Base-by-base conservation (phyloP, 2,113 vertebrate species). In the Hydrochoerus hydrochaeris region DNA sequence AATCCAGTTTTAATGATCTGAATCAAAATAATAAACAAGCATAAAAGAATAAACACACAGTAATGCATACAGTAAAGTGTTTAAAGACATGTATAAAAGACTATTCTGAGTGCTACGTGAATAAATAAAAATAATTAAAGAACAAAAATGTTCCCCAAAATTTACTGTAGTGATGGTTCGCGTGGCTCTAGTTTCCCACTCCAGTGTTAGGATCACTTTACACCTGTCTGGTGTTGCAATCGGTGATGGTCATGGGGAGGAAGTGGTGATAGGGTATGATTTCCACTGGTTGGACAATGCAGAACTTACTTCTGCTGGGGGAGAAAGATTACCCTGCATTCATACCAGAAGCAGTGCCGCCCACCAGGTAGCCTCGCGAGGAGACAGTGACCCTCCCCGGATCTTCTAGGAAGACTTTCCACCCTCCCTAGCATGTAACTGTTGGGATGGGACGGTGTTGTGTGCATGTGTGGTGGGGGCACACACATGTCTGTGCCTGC, bases 341-440 rank as follows among this genome's bases (percentile, higher is more conserved):
- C 24, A 46, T 30, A 49, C 7, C 28, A 41, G 75, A 86, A 22
- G 78, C 5, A 20, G 19, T 80, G 5, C 12, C 30, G 28, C 38
- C 57, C 26, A 83, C 62, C 32, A 38, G 30, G 82, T 0, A 57
- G 54, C 32, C 88, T 87, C 60, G 67, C 49, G 90, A 85, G 83
- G 73, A 19, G 41, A 67, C 75, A 89, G n/a, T 67, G 94, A 65
- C 26, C 16, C 93, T 95, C 35, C 8, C 58, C 54, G 90, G 26
- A 52, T 88, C 69, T 63, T 95, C 90, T 60, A 52, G 32, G 58
- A 90, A 58, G 49, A 82, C 69, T 91, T 44, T 90, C 71, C 30
- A 49, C 28, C 75, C 78, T 94, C 84, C 35, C 69, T 94, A 35
- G 7, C 71, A 80, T 38, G 16, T 81, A 94, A 95, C 77, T 95